These are phyloP conservation scores for Trochalopteron elliotii DNA, from an alignment of 2,113 vertebrate genomes.

Conservation along the genomic window DNA sequence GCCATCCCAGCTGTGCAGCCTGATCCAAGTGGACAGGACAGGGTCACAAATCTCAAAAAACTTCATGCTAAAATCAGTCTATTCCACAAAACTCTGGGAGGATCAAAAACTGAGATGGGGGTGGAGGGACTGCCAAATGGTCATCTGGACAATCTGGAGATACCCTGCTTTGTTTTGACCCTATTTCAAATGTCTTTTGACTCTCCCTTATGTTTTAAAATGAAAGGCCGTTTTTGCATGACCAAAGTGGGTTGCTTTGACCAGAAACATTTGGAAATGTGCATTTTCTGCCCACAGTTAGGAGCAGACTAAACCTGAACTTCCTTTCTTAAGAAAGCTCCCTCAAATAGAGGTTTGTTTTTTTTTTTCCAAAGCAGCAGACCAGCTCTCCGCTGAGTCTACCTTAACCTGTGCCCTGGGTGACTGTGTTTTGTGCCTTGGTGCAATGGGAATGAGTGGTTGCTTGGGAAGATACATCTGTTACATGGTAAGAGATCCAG, in stretches of 20 bases:
- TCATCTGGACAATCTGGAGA: background rate
- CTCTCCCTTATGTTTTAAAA: background rate
- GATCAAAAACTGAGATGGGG: background rate
- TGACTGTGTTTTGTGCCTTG: background rate
- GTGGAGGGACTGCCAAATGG: background rate
- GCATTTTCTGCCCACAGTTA: background rate
- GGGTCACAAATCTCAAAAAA: background rate
- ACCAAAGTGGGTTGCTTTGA: background rate
- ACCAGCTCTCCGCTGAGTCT: rapidly evolving
- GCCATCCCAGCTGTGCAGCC: background rate
- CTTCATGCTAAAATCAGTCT: background rate
- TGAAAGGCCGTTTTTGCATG: background rate
- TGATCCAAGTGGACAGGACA: background rate
- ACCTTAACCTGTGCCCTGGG: background rate
- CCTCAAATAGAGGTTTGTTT: background rate
- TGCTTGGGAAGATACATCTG: background rate
- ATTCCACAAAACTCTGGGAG: background rate
- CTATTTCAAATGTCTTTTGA: background rate
- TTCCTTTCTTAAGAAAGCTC: background rate
- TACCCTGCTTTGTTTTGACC: background rate
- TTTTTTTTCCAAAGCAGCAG: background rate
- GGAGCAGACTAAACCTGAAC: background rate
- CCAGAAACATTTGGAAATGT: background rate
- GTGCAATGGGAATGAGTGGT: rapidly evolving
- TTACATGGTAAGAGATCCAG: background rate